Evolutionary conservation across 2,888 invertebrate species (phyloP), one percentile per base, ranked within the genome.

Genomic region (Pristionchus arcanus): DNA sequence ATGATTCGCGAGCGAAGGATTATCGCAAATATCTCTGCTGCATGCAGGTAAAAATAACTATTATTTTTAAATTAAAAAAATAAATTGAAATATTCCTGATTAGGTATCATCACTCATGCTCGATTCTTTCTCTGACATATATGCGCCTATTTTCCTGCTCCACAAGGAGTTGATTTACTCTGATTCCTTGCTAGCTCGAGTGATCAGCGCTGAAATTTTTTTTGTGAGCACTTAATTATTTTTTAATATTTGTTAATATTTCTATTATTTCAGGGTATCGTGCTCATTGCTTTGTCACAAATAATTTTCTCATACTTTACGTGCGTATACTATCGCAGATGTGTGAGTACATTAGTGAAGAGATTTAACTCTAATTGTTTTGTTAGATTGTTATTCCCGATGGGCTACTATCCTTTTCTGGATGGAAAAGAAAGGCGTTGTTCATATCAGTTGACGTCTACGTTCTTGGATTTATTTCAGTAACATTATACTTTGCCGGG

Each of bases 1-100:
- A 37, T 15, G 74, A 74, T 19, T 19, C 25, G 3, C 74, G 74
- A 15, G 37, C 16, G 5, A 74, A 21, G 31, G 15, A 34, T 16
- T 74, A 74, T 74, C 74, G 74, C 16, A 74, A 74, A 37, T 74
- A 74, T 74, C 34, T 74, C 9, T 74, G 74, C 21, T 9, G 37
- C 37, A 2, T 74, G 13, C 74, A 74, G 74, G 74, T 74, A 1
- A 16, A 34, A 28, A 28, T 71, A n/a, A 66, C 3, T 5, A 25
- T 74, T 21, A 37, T 11, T 19, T 21, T 28, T 11, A 4, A 37
- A 19, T 1, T 74, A 37, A 37, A 34, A 37, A 9, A 11, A 16
- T 9, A 37, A 74, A 74, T 37, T 74, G 7, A 16, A 1, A 34
- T 74, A 37, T 3, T 5, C 4, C 9, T 42, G 9, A 19, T 21